Conservation (phyloP, 2,888 invertebrate genomes). For the Encarsia formosa region DNA sequence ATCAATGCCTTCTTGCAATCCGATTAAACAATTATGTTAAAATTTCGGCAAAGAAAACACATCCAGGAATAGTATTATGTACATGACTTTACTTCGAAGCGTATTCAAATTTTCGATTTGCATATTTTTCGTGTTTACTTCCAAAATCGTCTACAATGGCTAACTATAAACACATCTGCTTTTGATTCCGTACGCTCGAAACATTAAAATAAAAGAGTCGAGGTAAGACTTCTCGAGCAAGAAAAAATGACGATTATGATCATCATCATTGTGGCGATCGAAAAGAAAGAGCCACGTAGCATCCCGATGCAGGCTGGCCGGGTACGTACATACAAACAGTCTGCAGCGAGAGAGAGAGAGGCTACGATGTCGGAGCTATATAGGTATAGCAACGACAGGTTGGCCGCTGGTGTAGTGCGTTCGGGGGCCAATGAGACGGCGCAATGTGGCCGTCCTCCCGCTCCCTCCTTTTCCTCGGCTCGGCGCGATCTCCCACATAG, state of each 20-base stretch:
- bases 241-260: not conserved
- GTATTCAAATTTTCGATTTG: too few relatives aligned
- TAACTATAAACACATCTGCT: too few relatives aligned
- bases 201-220: too few relatives aligned
- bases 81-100: too few relatives aligned
- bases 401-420: conserved; percentile 45
- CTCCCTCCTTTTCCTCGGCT: conserved; percentile 22
- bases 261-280: not conserved
- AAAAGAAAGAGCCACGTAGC: not conserved
- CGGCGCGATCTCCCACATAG: conserved; percentile 21
- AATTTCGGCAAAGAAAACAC: too few relatives aligned
- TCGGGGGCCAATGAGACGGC: conserved; percentile 50
- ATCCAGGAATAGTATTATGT: too few relatives aligned
- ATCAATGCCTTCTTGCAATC: too few relatives aligned
- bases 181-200: too few relatives aligned
- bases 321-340: not conserved
- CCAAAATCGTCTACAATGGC: too few relatives aligned
- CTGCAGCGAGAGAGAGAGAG: not conserved
- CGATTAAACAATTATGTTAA: too few relatives aligned
- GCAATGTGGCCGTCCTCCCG: conserved; percentile 44
- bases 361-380: not conserved
- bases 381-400: conserved; percentile 15
- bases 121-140: too few relatives aligned
- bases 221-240: not conserved
- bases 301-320: not conserved